Evolutionary conservation across 2,113 vertebrate genomes (phyloP).

Genomic region (Spilogale gracilis): DNA sequence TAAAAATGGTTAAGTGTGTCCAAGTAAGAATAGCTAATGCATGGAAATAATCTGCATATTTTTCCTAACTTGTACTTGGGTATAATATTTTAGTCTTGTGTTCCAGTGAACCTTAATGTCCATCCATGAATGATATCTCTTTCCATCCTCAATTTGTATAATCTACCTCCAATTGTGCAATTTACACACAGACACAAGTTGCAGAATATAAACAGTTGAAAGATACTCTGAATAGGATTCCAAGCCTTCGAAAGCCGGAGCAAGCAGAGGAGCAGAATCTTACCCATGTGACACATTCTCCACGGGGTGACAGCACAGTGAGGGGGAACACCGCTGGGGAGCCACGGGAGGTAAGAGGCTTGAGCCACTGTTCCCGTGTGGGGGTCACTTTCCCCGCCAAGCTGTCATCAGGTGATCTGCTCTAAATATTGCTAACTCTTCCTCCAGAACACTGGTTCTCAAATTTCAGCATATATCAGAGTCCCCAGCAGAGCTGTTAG

Average conservation of each 20-base stretch:
- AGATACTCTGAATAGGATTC: conserved; percentile 91
- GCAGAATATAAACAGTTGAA: conserved; percentile 95
- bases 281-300: conserved; percentile 35
- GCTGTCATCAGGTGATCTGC: not conserved
- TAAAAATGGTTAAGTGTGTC: conserved; percentile 73
- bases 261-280: conserved; percentile 64
- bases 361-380: fast-evolving
- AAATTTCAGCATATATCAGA: not conserved
- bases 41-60: conserved; percentile 66
- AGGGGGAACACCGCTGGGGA: not conserved
- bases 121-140: conserved; percentile 5
- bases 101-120: not conserved
- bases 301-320: not conserved
- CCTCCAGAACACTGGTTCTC: not conserved
- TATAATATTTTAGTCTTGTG: conserved; percentile 25
- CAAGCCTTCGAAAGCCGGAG: conserved; percentile 87
- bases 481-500: not conserved
- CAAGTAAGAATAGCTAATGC: conserved; percentile 60
- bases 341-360: conserved; percentile 79
- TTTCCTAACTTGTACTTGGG: conserved; percentile 62
- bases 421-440: not conserved
- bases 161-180: conserved; percentile 73
- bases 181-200: conserved; percentile 92
- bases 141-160: conserved; percentile 55
- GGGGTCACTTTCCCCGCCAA: not conserved